These are phyloP conservation scores for Sebastes diaconus DNA, from an alignment of 2,797 vertebrate species.

Conservation along the genomic window DNA sequence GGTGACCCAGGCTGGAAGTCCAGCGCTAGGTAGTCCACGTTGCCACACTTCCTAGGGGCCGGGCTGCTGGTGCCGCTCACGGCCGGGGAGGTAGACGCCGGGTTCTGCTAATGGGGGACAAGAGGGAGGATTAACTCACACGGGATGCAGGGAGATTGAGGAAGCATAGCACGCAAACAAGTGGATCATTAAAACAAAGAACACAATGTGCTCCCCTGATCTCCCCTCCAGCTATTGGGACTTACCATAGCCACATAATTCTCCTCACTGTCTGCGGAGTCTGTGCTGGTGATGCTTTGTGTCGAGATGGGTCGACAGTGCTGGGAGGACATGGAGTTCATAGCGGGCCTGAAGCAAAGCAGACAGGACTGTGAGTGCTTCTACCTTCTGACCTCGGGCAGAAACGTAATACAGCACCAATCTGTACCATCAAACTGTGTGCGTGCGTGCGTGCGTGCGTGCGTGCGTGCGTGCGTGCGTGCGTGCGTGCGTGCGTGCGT, in stretches of 20 bases:
- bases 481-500: neutral
- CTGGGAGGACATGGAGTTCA: constrained; percentile 90
- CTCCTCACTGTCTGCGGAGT: constrained; percentile 98
- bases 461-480: neutral
- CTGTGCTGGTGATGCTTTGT: constrained; percentile 99
- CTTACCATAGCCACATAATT: constrained; percentile 99
- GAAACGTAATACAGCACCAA: constrained; percentile 21
- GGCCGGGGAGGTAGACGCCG: constrained; percentile 95
- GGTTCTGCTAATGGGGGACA: constrained; percentile 89
- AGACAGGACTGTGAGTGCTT: constrained; percentile 24
- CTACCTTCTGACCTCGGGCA: constrained; percentile 28
- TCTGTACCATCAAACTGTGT: constrained; percentile 17
- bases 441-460: neutral
- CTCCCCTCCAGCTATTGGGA: constrained; percentile 38
- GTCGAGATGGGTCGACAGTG: constrained; percentile 97
- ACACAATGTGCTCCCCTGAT: constrained; percentile 37
- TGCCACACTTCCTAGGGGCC: constrained; percentile 94
- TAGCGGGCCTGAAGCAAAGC: constrained; percentile 82
- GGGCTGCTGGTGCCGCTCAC: constrained; percentile 96
- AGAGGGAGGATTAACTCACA: constrained; percentile 50
- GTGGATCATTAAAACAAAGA: constrained; percentile 54
- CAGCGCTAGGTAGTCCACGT: constrained; percentile 95
- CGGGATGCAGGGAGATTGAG: neutral
- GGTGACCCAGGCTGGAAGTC: constrained; percentile 97
- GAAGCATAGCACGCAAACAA: constrained; percentile 33